Evolutionary conservation across 2,113 vertebrate genomes (phyloP).

Genomic region (Siniperca chuatsi): DNA sequence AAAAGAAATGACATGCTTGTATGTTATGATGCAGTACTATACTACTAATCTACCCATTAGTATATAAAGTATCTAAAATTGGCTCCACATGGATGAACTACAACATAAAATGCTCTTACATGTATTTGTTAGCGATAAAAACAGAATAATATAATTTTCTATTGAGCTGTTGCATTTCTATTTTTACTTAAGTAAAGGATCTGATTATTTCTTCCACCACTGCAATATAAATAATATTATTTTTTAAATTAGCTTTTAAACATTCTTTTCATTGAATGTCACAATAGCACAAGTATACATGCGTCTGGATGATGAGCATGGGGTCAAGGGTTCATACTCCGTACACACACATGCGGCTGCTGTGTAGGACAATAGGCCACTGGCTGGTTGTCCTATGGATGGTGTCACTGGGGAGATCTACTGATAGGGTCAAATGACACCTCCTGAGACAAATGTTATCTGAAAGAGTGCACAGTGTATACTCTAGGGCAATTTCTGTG

Average conservation of each 20-base stretch:
- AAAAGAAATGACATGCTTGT: not conserved
- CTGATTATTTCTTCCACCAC: not conserved
- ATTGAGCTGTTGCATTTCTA: not conserved
- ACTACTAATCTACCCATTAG: not conserved
- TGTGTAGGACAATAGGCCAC: constrained; percentile 48
- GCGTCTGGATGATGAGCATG: not conserved
- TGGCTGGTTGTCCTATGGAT: constrained; percentile 24
- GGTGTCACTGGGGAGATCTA: constrained; percentile 39
- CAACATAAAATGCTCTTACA: not conserved
- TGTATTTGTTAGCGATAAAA: not conserved
- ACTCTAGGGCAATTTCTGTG: constrained; percentile 55
- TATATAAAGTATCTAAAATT: not conserved
- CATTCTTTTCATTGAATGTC: not conserved
- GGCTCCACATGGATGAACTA: not conserved
- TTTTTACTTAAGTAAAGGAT: not conserved
- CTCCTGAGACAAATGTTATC: constrained; percentile 76
- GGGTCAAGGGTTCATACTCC: constrained; percentile 37
- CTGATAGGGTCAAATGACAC: constrained; percentile 62
- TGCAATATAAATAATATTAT: not conserved
- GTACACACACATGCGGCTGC: not conserved
- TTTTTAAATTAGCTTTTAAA: not conserved
- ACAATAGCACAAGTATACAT: not conserved
- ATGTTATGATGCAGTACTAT: not conserved
- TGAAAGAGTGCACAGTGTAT: constrained; percentile 78
- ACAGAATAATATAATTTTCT: not conserved